Evolutionary conservation across 2,797 vertebrate genomes (phyloP).

Genomic region (Eurystomus glaucurus): DNA sequence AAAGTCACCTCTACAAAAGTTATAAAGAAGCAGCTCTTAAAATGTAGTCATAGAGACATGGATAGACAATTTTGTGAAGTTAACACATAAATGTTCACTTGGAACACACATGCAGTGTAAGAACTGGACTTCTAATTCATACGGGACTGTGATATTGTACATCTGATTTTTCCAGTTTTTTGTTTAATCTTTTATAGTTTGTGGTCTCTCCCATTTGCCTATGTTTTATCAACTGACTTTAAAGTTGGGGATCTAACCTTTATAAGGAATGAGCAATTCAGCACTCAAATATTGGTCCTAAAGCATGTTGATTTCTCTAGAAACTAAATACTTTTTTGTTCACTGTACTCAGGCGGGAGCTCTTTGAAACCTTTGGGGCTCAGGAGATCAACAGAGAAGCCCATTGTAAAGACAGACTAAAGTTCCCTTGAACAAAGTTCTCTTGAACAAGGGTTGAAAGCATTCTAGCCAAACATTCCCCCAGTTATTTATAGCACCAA

Average conservation of each 20-base stretch:
- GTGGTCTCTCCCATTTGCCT: not conserved
- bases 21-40: not conserved
- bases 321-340: not conserved
- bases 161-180: not conserved
- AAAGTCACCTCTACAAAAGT: not conserved
- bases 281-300: not conserved
- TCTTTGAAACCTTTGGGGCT: not conserved
- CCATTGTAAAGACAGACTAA: not conserved
- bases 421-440: not conserved
- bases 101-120: not conserved
- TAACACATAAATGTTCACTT: not conserved
- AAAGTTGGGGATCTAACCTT: not conserved
- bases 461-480: not conserved
- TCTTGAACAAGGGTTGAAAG: not conserved
- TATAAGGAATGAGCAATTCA: not conserved
- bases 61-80: not conserved
- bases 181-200: rapidly evolving
- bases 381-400: not conserved
- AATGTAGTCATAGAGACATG: rapidly evolving
- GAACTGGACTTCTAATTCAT: rapidly evolving
- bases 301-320: not conserved
- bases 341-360: rapidly evolving
- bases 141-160: rapidly evolving
- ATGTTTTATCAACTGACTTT: not conserved
- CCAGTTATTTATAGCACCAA: not conserved